Evolutionary conservation across 1,140 invertebrate genomes (phyloP).

Genomic region (Stratiolaelaps scimitus): DNA sequence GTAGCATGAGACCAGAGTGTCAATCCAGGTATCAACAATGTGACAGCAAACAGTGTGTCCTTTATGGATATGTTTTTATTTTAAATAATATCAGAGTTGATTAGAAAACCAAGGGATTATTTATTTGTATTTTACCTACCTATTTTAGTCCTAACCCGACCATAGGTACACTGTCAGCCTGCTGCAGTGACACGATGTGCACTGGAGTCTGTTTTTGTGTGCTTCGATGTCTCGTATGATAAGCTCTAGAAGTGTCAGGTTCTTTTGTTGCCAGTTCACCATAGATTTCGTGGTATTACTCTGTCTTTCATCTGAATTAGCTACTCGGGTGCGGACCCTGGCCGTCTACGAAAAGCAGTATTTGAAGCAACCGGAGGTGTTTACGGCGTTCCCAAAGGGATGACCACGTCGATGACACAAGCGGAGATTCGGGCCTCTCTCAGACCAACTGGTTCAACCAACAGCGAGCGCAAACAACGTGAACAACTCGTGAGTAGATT

Average conservation of each 20-base stretch:
- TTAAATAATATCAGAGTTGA: not conserved
- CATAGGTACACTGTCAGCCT: too few species aligned
- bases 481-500: not conserved
- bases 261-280: too few species aligned
- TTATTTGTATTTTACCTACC: too few species aligned
- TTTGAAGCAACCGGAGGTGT: conserved; percentile 17
- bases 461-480: conserved; percentile 4
- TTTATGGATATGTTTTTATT: too few species aligned
- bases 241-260: too few species aligned
- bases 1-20: conserved; percentile 2
- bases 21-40: not conserved
- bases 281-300: not conserved
- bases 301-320: not conserved
- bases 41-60: too few species aligned
- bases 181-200: too few species aligned
- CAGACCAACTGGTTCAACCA: not conserved
- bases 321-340: conserved; percentile 4
- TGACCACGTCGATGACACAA: conserved; percentile 3
- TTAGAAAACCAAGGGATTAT: conserved; percentile 9
- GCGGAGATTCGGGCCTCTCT: not conserved
- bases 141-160: too few species aligned
- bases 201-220: too few species aligned
- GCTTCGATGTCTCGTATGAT: too few species aligned
- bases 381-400: conserved; percentile 23
- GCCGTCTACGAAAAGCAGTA: not conserved